These are phyloP conservation scores for Cepaea nemoralis DNA, from an alignment of 1,140 invertebrate genomes.

Conservation along the genomic window DNA sequence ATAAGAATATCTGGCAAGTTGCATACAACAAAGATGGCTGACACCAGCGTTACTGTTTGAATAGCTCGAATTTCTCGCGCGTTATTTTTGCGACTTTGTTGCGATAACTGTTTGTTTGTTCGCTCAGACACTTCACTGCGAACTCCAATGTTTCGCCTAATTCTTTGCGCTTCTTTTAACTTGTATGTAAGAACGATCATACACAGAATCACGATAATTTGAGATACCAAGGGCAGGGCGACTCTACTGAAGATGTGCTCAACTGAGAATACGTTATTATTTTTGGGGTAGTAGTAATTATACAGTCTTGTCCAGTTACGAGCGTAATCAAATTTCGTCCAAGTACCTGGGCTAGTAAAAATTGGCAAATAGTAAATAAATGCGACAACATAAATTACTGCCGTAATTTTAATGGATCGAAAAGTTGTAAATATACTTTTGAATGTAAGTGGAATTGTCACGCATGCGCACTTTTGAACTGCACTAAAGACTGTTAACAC, in stretches of 20 bases:
- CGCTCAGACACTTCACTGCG: background rate
- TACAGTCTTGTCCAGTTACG: conserved; percentile 4
- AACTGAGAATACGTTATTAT: background rate
- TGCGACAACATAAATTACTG: background rate
- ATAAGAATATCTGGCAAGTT: conserved; percentile 13
- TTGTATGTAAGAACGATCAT: background rate
- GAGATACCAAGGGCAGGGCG: conserved; percentile 18
- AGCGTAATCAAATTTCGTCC: background rate
- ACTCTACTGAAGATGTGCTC: conserved; percentile 13
- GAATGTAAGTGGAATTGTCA: background rate
- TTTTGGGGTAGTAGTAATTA: conserved; percentile 3
- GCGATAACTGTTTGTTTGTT: background rate
- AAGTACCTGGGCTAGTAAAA: background rate
- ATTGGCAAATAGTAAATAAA: background rate
- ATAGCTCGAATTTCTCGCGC: background rate
- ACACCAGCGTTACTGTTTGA: background rate
- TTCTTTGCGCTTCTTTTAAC: background rate
- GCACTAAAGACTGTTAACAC: conserved; percentile 3
- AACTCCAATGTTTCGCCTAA: background rate
- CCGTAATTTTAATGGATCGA: background rate
- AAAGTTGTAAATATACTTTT: background rate
- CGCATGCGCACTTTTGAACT: conserved; percentile 23
- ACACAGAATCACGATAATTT: conserved; percentile 35
- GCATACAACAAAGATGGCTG: conserved; percentile 7
- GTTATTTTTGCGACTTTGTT: too few relatives aligned